Evolutionary conservation across 2,797 vertebrate species (phyloP).

Genomic region (Betta splendens): DNA sequence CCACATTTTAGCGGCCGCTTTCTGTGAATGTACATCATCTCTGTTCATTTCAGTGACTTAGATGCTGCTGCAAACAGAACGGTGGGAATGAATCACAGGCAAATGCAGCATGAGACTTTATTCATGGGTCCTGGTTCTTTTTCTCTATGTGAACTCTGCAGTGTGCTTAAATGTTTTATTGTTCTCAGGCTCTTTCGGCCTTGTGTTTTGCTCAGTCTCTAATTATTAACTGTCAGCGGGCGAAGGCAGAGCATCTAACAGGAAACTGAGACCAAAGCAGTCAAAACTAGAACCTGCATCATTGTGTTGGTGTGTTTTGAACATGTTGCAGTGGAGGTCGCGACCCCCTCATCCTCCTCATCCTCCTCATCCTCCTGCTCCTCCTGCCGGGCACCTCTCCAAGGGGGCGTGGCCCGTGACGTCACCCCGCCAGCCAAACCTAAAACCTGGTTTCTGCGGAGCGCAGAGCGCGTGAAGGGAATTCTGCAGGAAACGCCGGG

Average conservation of each 20-base stretch:
- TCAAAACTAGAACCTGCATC: fast-evolving
- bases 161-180: neutral
- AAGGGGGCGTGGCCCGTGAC: conserved; percentile 62
- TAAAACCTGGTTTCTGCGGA: conserved; percentile 14
- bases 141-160: neutral
- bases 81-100: neutral
- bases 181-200: neutral
- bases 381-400: conserved; percentile 15
- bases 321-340: neutral
- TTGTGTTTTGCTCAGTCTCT: neutral
- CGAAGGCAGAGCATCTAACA: too few species aligned
- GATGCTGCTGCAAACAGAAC: neutral
- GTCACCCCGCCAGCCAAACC: conserved; percentile 39
- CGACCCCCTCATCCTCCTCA: neutral
- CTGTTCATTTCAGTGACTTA: neutral
- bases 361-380: conserved; percentile 4
- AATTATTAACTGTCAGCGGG: conserved; percentile 27
- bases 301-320: neutral
- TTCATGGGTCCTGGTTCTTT: neutral
- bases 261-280: too few species aligned
- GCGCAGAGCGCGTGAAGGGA: neutral
- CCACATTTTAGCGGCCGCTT: neutral
- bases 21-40: neutral
- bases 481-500: neutral
- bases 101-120: neutral